phyloP scores from a whole-genome alignment of 2,888 invertebrate genomes.

The Drosophila bunnanda region DNA sequence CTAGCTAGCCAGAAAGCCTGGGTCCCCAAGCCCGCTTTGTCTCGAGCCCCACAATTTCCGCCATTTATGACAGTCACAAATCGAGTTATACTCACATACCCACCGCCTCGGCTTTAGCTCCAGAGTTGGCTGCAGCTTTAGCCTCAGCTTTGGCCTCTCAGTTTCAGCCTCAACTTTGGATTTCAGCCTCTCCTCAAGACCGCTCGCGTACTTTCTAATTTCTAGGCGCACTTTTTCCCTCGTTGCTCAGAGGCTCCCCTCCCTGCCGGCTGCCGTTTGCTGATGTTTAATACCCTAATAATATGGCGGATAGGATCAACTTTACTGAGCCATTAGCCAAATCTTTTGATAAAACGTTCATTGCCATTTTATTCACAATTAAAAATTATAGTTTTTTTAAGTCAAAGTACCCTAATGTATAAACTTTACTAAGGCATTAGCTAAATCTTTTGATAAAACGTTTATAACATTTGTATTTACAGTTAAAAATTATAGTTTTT shows the following conservation, averaged over 20 bases:
- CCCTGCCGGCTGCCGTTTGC: constrained; percentile 51
- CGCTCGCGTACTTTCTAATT: constrained; percentile 76
- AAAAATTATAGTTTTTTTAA: background rate
- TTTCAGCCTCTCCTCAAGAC: constrained; percentile 47
- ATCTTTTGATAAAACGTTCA: background rate
- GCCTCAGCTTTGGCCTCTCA: constrained; percentile 15
- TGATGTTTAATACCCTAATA: constrained; percentile 56
- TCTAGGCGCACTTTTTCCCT: constrained; percentile 71
- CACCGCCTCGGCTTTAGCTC: constrained; percentile 38
- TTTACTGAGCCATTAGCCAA: background rate
- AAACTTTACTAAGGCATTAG: background rate
- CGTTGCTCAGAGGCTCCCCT: constrained; percentile 15
- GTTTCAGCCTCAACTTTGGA: constrained; percentile 27
- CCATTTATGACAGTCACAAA: constrained; percentile 82
- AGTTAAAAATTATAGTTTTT: no score
- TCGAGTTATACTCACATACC: constrained; percentile 80
- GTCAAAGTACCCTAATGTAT: constrained; percentile 48
- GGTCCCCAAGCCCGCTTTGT: constrained; percentile 50
- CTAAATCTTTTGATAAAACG: background rate
- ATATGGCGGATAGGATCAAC: background rate
- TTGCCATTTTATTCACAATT: background rate
- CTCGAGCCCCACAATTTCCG: constrained; percentile 81
- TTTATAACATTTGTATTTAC: no score
- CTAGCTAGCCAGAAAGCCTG: constrained; percentile 73
- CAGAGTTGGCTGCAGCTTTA: constrained; percentile 2